These are phyloP conservation scores for Stictocephala bisonia DNA, from an alignment of 2,888 invertebrate species.

Conservation along the genomic window DNA sequence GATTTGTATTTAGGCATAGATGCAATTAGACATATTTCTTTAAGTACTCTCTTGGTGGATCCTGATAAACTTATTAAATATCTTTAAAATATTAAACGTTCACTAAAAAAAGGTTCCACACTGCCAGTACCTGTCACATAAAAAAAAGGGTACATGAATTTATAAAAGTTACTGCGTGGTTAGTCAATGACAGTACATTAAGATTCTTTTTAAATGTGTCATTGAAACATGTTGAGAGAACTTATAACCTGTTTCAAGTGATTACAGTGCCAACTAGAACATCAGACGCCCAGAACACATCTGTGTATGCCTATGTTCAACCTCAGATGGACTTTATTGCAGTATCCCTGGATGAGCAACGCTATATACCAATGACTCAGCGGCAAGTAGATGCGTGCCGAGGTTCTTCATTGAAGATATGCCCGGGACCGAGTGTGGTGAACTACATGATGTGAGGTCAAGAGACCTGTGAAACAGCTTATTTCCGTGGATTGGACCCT, in stretches of 20 bases:
- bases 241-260: neutral
- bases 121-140: constrained; percentile 9
- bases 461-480: constrained; percentile 3
- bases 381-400: neutral
- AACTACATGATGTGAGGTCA: neutral
- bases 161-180: neutral
- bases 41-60: neutral
- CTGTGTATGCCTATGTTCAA: neutral
- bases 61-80: constrained; percentile 17
- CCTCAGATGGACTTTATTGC: constrained; percentile 3
- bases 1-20: too few relatives aligned
- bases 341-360: neutral
- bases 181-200: neutral
- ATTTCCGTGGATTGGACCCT: neutral
- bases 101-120: constrained; percentile 8
- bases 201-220: constrained; percentile 22
- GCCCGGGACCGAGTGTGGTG: neutral
- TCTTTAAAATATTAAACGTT: neutral
- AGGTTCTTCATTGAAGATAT: neutral
- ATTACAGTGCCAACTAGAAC: neutral
- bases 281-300: neutral
- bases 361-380: constrained; percentile 4
- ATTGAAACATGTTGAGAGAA: neutral
- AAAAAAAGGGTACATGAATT: neutral
- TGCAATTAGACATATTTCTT: neutral